Conservation (phyloP, 2,888 invertebrate genomes). For the Thysanoteuthis rhombus region DNA sequence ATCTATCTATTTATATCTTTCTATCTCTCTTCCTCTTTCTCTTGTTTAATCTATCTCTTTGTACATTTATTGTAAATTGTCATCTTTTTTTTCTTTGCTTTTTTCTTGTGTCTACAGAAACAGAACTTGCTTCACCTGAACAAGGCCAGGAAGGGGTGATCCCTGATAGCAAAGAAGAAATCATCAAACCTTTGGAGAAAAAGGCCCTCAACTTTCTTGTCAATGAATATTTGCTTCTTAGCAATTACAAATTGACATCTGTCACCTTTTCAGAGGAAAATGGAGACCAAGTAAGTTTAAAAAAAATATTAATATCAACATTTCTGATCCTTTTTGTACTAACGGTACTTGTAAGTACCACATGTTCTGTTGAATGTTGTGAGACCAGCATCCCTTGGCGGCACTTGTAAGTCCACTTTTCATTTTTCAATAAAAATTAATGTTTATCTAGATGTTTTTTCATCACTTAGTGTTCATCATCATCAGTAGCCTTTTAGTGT, state of each 20-base stretch:
- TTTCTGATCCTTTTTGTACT: background rate
- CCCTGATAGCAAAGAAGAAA: conserved; percentile 47
- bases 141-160: conserved; percentile 31
- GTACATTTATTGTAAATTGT: background rate
- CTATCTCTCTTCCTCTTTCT: too few relatives aligned
- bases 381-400: too few relatives aligned
- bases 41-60: too few relatives aligned
- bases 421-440: too few relatives aligned
- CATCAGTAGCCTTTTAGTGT: too few relatives aligned
- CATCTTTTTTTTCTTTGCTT: background rate
- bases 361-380: too few relatives aligned
- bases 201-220: conserved; percentile 86
- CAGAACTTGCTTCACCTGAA: conserved; percentile 47
- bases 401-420: too few relatives aligned
- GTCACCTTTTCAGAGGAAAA: conserved; percentile 92
- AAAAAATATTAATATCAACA: too few relatives aligned
- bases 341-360: background rate
- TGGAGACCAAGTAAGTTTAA: conserved; percentile 79
- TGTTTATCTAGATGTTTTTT: too few relatives aligned
- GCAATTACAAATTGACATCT: conserved; percentile 85
- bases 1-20: too few relatives aligned
- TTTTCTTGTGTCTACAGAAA: conserved; percentile 46
- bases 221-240: conserved; percentile 83
- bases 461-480: too few relatives aligned
- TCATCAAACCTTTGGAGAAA: conserved; percentile 83